Percentiles rank a stretch among this genome's conserved stretches.
phyloP scores from a whole-genome alignment of 1,140 invertebrate genomes.

The Dryas iulia region DNA sequence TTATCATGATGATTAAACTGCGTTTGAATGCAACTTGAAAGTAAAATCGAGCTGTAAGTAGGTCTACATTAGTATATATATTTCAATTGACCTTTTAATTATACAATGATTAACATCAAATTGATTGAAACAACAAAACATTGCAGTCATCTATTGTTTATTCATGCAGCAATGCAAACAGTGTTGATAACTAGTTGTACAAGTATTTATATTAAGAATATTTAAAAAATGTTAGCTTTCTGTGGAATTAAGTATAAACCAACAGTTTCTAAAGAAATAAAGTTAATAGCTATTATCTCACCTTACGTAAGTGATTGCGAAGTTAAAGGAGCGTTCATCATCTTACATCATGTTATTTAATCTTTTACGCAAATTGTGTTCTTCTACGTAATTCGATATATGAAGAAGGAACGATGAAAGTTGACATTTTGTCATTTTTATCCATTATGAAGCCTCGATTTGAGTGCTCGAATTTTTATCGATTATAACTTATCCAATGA shows the following conservation, averaged over 20 bases:
- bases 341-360: slow-evolving; percentile 2
- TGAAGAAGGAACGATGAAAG: not conserved
- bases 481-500: too few relatives aligned
- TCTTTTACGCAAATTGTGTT: not conserved
- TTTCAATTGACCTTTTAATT: not conserved
- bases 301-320: not conserved
- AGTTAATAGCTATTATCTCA: not conserved
- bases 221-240: not conserved
- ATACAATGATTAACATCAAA: too few relatives aligned
- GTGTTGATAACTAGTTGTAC: not conserved
- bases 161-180: not conserved
- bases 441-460: too few relatives aligned
- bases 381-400: not conserved
- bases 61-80: not conserved
- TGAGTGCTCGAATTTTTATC: too few relatives aligned
- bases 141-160: not conserved
- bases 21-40: not conserved
- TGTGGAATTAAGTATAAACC: not conserved
- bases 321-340: not conserved
- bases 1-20: not conserved
- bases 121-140: not conserved
- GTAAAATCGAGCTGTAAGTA: not conserved
- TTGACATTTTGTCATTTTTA: too few relatives aligned
- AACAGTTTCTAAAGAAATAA: not conserved
- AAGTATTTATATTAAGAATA: too few relatives aligned